A percentile compares a stretch with the other conserved stretches of the same genome.
Conservation (phyloP, 2,113 vertebrate species). For the Dicentrarchus labrax region DNA sequence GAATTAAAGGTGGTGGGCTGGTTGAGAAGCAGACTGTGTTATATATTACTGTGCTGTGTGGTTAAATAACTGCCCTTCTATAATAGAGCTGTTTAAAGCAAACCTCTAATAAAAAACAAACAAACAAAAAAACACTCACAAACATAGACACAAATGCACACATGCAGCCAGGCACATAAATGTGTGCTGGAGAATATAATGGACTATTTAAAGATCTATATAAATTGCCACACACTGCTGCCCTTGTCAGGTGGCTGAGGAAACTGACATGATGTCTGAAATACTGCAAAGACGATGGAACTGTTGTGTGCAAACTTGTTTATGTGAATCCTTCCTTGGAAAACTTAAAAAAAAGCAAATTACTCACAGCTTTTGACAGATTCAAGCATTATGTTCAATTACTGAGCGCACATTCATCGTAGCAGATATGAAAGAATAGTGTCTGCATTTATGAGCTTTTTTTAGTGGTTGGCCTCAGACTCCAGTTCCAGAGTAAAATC, state of each 20-base stretch:
- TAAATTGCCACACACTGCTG: neutral
- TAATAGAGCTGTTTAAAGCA: constrained; percentile 78
- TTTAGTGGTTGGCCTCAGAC: neutral
- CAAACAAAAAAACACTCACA: neutral
- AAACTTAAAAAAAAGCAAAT: no score
- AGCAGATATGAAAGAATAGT: neutral
- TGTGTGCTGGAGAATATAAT: neutral
- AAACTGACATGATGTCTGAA: neutral
- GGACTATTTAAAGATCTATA: neutral
- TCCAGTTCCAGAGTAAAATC: constrained; percentile 12
- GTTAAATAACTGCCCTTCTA: constrained; percentile 83
- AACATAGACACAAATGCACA: neutral
- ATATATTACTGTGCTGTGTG: constrained; percentile 62
- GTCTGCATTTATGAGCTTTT: neutral
- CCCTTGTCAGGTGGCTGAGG: neutral
- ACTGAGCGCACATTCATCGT: neutral
- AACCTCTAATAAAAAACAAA: constrained; percentile 82
- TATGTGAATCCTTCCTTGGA: no score
- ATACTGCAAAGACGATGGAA: neutral
- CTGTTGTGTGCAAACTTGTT: neutral
- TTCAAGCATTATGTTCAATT: neutral
- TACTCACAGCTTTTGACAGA: neutral
- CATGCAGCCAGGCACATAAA: neutral
- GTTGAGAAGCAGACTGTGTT: constrained; percentile 55
- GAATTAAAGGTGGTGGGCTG: constrained; percentile 44